Base-by-base conservation (phyloP, 2,888 invertebrate genomes). In the Hydrotaea cyrtoneurina region DNA sequence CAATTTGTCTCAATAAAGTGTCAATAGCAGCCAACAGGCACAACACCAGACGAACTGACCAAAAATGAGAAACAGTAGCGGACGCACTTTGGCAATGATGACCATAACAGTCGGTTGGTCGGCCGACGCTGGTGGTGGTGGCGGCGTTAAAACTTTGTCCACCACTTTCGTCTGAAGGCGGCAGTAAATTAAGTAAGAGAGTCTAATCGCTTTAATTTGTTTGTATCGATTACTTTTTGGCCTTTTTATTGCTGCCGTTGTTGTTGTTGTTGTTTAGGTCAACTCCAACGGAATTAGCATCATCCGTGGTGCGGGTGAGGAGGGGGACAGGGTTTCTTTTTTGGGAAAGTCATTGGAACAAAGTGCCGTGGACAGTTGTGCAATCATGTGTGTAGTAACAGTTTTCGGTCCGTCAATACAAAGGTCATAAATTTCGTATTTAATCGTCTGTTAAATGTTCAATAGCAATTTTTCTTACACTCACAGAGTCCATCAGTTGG, bases 361-460 rank as follows among this genome's bases (percentile, higher is more conserved):
- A 7, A 31, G 31, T 2, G 31, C 2, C 31, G 46, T 78, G 78
- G 64, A 71, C 64, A 57, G 74, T 21, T 39, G 78, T 81, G 84
- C 72, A 81, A 23, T 81, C 78, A 75, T 62, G 62, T 15, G 26
- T 62, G 23, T 17, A 36, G 62, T 62, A 62, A 62, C 62, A 31
- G 62, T 87, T 87, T 85, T 87, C 84, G 78, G 71, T 2, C 62
- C 78, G 80, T 78, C 84, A 79, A 69, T 36, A 74, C 23, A 85
- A 82, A 77, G 79, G 89, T 88, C 88, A 89, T 89, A 89, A 89
- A 89, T 89, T 89, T 88, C 82, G 80, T 86, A 87, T 87, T 88
- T 87, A 89, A 89, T 89, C 89, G 89, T 88, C 88, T 89, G 89
- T 89, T 88, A 89, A 89, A 89, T 88, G 88, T 85, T 86, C 85